Evolutionary conservation across 2,797 vertebrate species (phyloP), one percentile per base, ranked within the genome.

Genomic region (Parotocinclus haroldoi): DNA sequence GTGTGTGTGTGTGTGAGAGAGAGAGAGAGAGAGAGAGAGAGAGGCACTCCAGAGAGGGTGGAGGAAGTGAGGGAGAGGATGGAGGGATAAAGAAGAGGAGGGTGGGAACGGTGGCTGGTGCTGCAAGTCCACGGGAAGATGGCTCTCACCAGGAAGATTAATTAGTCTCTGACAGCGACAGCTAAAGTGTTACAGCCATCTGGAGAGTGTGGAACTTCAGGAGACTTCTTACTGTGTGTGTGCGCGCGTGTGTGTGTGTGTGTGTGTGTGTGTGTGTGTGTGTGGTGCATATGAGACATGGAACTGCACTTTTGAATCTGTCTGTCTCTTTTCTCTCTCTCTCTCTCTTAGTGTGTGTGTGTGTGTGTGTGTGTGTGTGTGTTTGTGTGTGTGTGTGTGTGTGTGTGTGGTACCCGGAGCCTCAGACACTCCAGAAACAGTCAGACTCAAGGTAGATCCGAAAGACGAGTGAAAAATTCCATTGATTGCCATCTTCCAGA

Each of bases 161-260:
- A 82, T 82, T 82, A 82, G 68, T 78, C 74, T 80, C 75, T 80
- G 77, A 76, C 80, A 80, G 77, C 63, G 76, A 78, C 73, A 80
- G 76, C 74, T 73, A 79, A 79, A 76, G 77, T 80, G 79, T 78
- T 75, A 66, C 59, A 64, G 75, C 80, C 80, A 82, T 82, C 80
- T 82, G 80, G 77, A 79, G 74, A 79, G 74, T 75, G 76, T 68
- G 75, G 70, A 78, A 80, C 76, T 80, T 78, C 66, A 75, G 60
- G 76, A 75, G 76, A 76, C 71, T 78, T 77, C 68, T 68, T 56
- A 71, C 71, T 73, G 74, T 64, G 50, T 57, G 38, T 57, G 39
- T 61, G 53, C 52, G 61, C 52, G 61, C 54, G 46, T 65, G 53
- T 17, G n/a, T 58, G 68, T 55, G 56, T 40, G 51, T 51, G 65